These are phyloP conservation scores for Eupithecia inturbata DNA, from an alignment of 2,888 invertebrate genomes.

Conservation along the genomic window DNA sequence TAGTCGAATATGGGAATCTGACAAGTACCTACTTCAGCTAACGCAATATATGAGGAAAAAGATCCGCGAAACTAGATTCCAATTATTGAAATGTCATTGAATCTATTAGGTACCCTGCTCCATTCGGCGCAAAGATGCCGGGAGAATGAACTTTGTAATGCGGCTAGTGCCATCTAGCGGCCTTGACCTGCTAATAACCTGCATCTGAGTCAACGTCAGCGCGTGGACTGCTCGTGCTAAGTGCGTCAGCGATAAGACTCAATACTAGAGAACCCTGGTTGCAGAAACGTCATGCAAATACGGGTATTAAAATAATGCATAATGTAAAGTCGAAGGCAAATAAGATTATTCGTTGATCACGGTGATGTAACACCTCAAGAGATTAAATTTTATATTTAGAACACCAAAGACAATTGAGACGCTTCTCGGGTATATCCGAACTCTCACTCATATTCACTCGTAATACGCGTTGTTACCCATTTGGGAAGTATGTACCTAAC, in stretches of 20 bases:
- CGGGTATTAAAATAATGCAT: constrained; percentile 17
- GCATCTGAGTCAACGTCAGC: constrained; percentile 33
- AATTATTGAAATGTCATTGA: constrained; percentile 34
- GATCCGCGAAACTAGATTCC: constrained; percentile 5
- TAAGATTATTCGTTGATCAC: background rate
- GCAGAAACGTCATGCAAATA: constrained; percentile 24
- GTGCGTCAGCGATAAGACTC: constrained; percentile 32
- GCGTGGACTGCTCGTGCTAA: constrained; percentile 28
- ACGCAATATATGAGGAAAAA: constrained; percentile 3
- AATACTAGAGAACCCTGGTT: constrained; percentile 22
- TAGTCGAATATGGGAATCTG: background rate
- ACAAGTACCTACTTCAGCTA: background rate
- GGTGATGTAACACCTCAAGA: background rate
- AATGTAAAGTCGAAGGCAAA: background rate
- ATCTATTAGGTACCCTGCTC: constrained; percentile 43
- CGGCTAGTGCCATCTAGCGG: constrained; percentile 60
- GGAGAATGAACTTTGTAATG: constrained; percentile 63
- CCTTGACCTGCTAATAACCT: constrained; percentile 60
- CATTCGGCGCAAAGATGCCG: constrained; percentile 37
- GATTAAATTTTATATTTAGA: background rate
- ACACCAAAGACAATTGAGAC: too few relatives aligned
- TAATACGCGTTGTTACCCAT: too few relatives aligned
- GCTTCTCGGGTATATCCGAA: too few relatives aligned
- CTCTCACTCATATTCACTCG: too few relatives aligned
- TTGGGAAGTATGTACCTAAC: too few relatives aligned